Conservation (phyloP, 2,888 invertebrate genomes). For the Lampropteryx suffumata region DNA sequence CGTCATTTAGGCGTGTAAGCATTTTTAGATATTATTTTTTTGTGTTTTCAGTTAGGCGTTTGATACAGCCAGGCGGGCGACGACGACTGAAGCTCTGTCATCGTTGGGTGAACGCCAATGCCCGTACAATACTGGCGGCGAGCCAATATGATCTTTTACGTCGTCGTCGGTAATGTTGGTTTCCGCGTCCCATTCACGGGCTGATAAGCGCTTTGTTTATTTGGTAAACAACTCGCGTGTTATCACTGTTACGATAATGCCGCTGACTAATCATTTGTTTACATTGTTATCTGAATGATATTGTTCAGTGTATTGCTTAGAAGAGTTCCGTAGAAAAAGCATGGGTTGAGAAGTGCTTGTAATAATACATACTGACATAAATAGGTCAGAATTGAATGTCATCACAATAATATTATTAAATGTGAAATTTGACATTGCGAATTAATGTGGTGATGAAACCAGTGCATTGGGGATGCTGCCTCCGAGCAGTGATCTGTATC, state of each 20-base stretch:
- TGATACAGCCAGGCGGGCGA: slow-evolving; percentile 51
- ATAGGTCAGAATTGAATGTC: too few relatives aligned
- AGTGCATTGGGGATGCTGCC: too few relatives aligned
- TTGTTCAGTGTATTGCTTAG: not conserved
- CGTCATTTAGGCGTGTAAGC: slow-evolving; percentile 61
- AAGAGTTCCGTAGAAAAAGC: too few relatives aligned
- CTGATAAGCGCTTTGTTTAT: slow-evolving; percentile 60
- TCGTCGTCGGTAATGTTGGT: slow-evolving; percentile 15
- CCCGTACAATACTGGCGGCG: slow-evolving; percentile 49
- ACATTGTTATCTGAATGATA: slow-evolving; percentile 23
- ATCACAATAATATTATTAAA: too few relatives aligned
- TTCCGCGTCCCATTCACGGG: slow-evolving; percentile 36
- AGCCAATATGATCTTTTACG: slow-evolving; percentile 49
- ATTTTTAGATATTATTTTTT: slow-evolving; percentile 51
- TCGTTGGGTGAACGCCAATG: slow-evolving; percentile 60
- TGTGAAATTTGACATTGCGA: too few relatives aligned
- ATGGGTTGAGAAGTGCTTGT: too few relatives aligned
- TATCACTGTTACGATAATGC: slow-evolving; percentile 39
- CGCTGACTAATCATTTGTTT: slow-evolving; percentile 24
- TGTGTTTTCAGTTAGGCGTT: slow-evolving; percentile 44
- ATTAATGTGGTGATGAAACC: too few relatives aligned
- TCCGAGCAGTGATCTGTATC: too few relatives aligned
- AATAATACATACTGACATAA: too few relatives aligned
- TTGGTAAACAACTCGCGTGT: slow-evolving; percentile 71
- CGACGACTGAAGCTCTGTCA: slow-evolving; percentile 50